These are phyloP conservation scores for Penaeus vannamei DNA, from an alignment of 1,140 invertebrate species.

Conservation along the genomic window DNA sequence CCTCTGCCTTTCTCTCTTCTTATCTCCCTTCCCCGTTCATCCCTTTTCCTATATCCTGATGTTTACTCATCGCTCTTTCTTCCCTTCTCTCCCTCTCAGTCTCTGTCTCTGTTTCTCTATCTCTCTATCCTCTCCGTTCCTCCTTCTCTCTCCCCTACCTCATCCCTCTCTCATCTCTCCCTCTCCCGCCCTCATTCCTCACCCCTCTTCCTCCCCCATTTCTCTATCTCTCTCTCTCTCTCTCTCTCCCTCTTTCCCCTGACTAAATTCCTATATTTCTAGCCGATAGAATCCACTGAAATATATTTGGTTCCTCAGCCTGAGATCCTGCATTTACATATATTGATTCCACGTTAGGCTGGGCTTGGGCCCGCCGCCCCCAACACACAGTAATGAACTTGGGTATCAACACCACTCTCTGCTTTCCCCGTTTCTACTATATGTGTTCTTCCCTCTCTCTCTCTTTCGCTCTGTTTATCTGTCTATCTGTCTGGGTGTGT, in stretches of 20 bases:
- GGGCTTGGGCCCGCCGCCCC: neutral
- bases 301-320: conserved; percentile 67
- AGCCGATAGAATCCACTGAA: conserved; percentile 64
- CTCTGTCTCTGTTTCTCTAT: too few species aligned
- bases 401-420: neutral
- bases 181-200: too few species aligned
- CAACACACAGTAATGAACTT: neutral
- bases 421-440: conserved; percentile 5
- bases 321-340: conserved; percentile 65
- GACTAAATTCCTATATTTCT: conserved; percentile 63
- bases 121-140: too few species aligned
- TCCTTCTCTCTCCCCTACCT: too few species aligned
- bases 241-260: conserved; percentile 9
- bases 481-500: neutral
- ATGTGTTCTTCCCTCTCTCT: neutral
- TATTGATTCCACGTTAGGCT: conserved; percentile 67
- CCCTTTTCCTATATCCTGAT: too few species aligned
- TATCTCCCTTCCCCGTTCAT: too few species aligned
- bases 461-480: neutral
- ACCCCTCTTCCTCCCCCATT: too few species aligned
- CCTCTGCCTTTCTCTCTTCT: too few species aligned
- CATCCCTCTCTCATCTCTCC: too few species aligned
- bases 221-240: too few species aligned
- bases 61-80: too few species aligned
- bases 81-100: too few species aligned